Evolutionary conservation across 2,797 vertebrate genomes (phyloP), one percentile per base, ranked within the genome.

Genomic region (Pseudopleuronectes americanus): DNA sequence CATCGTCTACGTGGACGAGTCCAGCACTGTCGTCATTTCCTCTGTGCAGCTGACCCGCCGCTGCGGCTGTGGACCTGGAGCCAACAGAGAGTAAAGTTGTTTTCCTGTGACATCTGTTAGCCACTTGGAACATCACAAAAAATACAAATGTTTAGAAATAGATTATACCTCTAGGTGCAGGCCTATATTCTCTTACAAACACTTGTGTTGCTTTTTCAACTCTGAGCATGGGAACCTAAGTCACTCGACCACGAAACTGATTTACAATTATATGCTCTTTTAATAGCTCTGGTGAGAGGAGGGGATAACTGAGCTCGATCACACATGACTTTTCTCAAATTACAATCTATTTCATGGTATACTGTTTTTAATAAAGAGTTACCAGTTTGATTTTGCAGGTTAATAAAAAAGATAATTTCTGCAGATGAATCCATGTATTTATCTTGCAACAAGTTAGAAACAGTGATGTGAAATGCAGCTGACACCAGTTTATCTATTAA

Each of bases 1-100:
- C 2, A 61, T 95, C 23, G 12, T 94, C 76, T 95, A 93, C 69
- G 16, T 92, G 86, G 91, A 94, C 21, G 82, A 88, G 21, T 81
- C 24, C 59, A 65, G 64, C 80, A 43, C 78, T 10, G 1, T 92
- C 0, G 74, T 88, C 57, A 84, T 95, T 19, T 90, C 92, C 53
- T 84, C 90, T 0, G 70, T 92, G 53, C 76, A 74, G 28, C 64
- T 94, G 76, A 83, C 71, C 64, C 69, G 73, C 22, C 59, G 83
- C 62, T 95, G 94, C 4, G 85, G 90, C 82, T 95, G 93, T 26
- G 43, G 38, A 21, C 66, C 48, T 4, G 72, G n/a, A 56, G 68
- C 79, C 17, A 17, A 28, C 9, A 21, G 55, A 47, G 80, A 87
- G 68, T 90, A 78, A 79, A 58, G 19, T 63, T 53, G 23, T 28